Percentiles rank a stretch among this genome's conserved stretches.
These are phyloP conservation scores for Camptogramma bilineatum DNA, from an alignment of 2,888 invertebrate genomes.

Conservation along the genomic window DNA sequence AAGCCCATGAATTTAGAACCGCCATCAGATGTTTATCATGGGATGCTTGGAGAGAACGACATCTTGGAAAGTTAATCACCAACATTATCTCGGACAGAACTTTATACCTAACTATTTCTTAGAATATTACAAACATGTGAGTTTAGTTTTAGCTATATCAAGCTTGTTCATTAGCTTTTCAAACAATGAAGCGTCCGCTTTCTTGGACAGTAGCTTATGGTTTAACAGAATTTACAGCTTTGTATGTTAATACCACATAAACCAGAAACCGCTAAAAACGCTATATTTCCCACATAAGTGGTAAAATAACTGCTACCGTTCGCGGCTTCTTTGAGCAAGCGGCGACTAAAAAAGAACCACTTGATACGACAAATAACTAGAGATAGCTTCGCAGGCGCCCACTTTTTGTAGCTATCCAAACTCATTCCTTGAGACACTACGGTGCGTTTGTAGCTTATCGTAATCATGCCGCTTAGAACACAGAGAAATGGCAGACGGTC, in stretches of 20 bases:
- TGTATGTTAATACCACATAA: conserved; percentile 66
- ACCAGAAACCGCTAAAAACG: conserved; percentile 58
- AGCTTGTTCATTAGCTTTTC: conserved; percentile 11
- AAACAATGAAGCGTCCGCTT: conserved; percentile 15
- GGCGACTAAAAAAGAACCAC: conserved; percentile 69
- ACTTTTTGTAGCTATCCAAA: conserved; percentile 68
- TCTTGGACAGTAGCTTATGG: conserved; percentile 35
- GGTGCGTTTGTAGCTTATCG: conserved; percentile 61
- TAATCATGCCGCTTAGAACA: conserved; percentile 41
- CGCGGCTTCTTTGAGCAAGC: conserved; percentile 73
- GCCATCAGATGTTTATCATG: conserved; percentile 39
- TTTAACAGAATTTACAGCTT: conserved; percentile 69
- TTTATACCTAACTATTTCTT: conserved; percentile 37
- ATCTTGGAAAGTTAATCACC: conserved; percentile 42
- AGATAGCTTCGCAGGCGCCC: conserved; percentile 77
- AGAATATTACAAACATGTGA: conserved; percentile 26
- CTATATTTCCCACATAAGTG: conserved; percentile 63
- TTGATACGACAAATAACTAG: conserved; percentile 82
- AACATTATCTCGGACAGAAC: conserved; percentile 38
- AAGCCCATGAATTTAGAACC: conserved; percentile 35
- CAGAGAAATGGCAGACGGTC: conserved; percentile 21
- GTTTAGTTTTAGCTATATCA: conserved; percentile 10
- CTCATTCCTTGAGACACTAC: conserved; percentile 64
- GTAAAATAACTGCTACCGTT: conserved; percentile 73
- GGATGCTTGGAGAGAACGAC: conserved; percentile 29